Percentiles rank a stretch among this genome's conserved stretches.
These are phyloP conservation scores for Trichopria drosophilae DNA, from an alignment of 2,888 invertebrate genomes.

Conservation along the genomic window DNA sequence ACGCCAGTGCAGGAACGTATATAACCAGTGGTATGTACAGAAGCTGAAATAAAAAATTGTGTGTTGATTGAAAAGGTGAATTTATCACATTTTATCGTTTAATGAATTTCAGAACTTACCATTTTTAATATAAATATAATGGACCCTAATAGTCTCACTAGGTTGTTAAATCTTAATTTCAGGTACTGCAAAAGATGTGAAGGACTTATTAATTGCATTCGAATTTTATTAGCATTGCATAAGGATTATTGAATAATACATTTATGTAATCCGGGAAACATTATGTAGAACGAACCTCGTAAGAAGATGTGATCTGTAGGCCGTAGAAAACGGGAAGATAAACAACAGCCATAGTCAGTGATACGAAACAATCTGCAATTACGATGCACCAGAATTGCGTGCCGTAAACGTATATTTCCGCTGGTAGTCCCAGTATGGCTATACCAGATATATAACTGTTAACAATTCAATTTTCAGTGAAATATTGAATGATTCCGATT, in stretches of 20 bases:
- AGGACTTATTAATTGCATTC: too few relatives aligned
- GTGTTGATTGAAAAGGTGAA: slow-evolving; percentile 8
- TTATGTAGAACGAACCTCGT: slow-evolving; percentile 64
- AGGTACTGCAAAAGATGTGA: slow-evolving; percentile 73
- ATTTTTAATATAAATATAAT: slow-evolving; percentile 73
- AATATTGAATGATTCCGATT: not conserved
- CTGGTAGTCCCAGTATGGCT: slow-evolving; percentile 71
- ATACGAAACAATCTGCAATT: slow-evolving; percentile 68
- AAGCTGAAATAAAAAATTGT: slow-evolving; percentile 54
- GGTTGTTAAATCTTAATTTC: slow-evolving; percentile 68
- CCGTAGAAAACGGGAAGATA: slow-evolving; percentile 76
- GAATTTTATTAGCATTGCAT: too few relatives aligned
- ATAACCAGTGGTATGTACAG: slow-evolving; percentile 82
- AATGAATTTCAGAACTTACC: slow-evolving; percentile 51
- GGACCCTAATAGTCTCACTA: slow-evolving; percentile 71
- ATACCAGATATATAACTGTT: slow-evolving; percentile 76
- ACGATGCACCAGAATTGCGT: slow-evolving; percentile 73
- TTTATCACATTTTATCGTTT: not conserved
- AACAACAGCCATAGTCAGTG: slow-evolving; percentile 67
- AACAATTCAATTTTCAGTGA: slow-evolving; percentile 1
- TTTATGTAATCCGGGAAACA: too few relatives aligned
- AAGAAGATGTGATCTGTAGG: slow-evolving; percentile 73
- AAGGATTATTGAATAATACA: too few relatives aligned
- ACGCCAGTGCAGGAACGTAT: slow-evolving; percentile 84
- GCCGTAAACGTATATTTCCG: slow-evolving; percentile 77